Evolutionary conservation across 2,113 vertebrate genomes (phyloP).

Genomic region (Bolborhynchus lineola): DNA sequence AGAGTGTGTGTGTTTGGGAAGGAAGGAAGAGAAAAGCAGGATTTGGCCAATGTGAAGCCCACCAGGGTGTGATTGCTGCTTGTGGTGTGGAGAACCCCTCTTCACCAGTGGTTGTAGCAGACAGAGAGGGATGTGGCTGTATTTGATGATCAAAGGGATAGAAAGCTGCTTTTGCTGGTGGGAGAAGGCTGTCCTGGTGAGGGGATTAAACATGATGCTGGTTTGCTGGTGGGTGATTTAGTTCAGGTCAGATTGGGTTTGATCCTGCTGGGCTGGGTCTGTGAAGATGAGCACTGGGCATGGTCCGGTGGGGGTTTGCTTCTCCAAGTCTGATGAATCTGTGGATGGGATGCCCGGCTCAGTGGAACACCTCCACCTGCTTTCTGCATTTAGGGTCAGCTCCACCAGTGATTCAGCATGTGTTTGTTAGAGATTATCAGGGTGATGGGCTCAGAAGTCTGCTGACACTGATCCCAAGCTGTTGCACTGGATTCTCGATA

Average conservation of each 20-base stretch:
- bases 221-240: neutral
- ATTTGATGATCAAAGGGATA: neutral
- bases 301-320: neutral
- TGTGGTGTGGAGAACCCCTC: neutral
- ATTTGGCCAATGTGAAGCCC: neutral
- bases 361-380: neutral
- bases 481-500: neutral
- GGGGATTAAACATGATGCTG: fast-evolving
- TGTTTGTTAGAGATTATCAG: fast-evolving
- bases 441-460: neutral
- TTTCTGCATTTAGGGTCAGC: fast-evolving
- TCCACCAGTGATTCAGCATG: neutral
- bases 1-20: neutral
- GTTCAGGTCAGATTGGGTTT: neutral
- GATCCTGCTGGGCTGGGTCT: neutral
- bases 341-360: neutral
- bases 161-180: neutral
- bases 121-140: neutral
- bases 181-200: neutral
- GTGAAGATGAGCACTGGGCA: neutral
- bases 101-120: neutral
- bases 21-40: neutral
- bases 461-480: neutral
- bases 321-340: neutral
- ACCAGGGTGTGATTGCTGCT: neutral